Conservation (phyloP, 2,797 vertebrate genomes). For the Crossoptilon crossoptilon region DNA sequence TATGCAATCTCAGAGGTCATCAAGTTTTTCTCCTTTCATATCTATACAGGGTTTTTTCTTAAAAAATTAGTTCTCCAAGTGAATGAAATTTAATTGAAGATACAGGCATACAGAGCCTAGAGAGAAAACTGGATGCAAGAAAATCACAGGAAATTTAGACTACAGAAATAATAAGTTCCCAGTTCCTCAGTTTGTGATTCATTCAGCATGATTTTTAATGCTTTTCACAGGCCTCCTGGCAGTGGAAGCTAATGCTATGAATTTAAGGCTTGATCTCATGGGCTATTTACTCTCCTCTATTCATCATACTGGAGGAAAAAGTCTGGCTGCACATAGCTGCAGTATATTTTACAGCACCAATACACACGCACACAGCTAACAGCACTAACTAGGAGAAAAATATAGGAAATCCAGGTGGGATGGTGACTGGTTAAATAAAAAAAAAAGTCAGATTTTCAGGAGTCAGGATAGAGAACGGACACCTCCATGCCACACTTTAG, state of each 20-base stretch:
- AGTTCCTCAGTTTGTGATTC: neutral
- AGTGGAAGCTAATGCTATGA: neutral
- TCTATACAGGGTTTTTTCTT: neutral
- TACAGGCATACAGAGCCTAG: neutral
- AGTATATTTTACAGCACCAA: neutral
- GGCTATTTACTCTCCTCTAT: neutral
- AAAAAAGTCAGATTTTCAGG: neutral
- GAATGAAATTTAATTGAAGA: neutral
- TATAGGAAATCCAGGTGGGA: neutral
- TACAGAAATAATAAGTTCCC: neutral
- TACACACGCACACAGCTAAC: neutral
- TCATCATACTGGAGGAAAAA: neutral
- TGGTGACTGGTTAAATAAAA: neutral
- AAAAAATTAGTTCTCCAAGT: neutral
- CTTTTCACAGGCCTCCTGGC: neutral
- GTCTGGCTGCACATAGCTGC: neutral
- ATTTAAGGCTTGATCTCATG: neutral
- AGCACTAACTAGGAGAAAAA: neutral
- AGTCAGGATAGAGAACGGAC: rapidly evolving
- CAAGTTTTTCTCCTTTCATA: neutral
- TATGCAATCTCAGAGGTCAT: neutral
- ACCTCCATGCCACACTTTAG: neutral
- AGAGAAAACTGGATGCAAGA: neutral
- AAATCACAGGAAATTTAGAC: neutral
- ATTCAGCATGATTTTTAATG: neutral